phyloP scores from a whole-genome alignment of 2,113 vertebrate species.

The Engystomops pustulosus region DNA sequence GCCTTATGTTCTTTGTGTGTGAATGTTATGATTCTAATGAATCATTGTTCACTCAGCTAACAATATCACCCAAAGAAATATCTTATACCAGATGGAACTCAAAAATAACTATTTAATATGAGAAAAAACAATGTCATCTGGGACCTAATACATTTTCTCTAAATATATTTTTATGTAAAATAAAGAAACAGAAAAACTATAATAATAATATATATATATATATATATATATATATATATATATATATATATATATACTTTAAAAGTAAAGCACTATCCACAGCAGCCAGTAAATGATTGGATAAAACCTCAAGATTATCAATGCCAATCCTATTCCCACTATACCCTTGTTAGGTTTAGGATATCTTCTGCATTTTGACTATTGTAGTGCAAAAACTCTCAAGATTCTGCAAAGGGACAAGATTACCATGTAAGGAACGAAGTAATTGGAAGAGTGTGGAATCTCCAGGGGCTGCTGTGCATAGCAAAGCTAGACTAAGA shows the following conservation, averaged over 20 bases:
- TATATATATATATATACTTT: not conserved
- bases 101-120: not conserved
- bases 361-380: not conserved
- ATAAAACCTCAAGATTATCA: not conserved
- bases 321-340: not conserved
- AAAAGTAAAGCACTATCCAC: not conserved
- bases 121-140: not conserved
- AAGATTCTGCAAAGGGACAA: conserved; percentile 7
- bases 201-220: too few relatives aligned
- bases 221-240: too few relatives aligned
- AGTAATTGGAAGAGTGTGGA: conserved; percentile 29
- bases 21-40: too few relatives aligned
- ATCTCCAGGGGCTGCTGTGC: conserved; percentile 30
- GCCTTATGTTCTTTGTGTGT: too few relatives aligned
- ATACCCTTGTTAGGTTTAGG: not conserved
- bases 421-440: conserved; percentile 43
- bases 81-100: not conserved
- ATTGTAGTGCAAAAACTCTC: conserved; percentile 7
- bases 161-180: not conserved
- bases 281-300: not conserved
- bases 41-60: too few relatives aligned
- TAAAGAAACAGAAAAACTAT: not conserved
- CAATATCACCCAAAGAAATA: not conserved
- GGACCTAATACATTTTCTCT: not conserved
- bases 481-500: conserved; percentile 25